phyloP scores from a whole-genome alignment of 1,140 invertebrate genomes.

The Leptinotarsa texana region DNA sequence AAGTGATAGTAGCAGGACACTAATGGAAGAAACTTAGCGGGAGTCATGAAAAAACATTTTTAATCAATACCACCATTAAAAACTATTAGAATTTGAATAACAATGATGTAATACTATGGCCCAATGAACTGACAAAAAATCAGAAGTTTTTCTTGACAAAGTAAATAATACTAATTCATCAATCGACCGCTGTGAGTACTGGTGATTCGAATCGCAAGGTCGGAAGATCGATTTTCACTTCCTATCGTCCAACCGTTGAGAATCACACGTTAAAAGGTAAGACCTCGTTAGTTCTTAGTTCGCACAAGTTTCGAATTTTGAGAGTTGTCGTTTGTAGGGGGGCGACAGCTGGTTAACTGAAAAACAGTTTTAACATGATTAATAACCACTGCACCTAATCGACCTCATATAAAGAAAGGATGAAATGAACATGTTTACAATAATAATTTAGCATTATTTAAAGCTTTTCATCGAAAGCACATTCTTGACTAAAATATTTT shows the following conservation, averaged over 20 bases:
- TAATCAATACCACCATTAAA: neutral
- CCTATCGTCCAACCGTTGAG: no score
- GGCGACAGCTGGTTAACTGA: no score
- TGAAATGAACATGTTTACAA: neutral
- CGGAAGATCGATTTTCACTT: no score
- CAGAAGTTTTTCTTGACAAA: neutral
- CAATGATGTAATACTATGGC: neutral
- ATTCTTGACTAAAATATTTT: neutral
- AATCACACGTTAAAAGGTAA: no score
- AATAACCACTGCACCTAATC: neutral
- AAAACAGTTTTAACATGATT: no score
- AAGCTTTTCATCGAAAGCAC: neutral
- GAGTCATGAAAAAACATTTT: neutral
- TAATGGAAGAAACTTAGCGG: neutral
- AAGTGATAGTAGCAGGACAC: neutral
- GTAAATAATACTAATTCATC: neutral
- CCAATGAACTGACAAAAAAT: neutral
- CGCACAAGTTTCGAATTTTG: no score
- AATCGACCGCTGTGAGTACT: neutral
- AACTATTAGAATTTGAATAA: neutral
- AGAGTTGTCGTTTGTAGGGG: no score
- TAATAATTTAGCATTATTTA: neutral
- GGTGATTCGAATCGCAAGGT: no score
- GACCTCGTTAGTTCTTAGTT: no score
- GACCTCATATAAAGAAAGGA: neutral